Base-by-base conservation (phyloP, 2,888 invertebrate genomes). In the Phymatocera aterrima region DNA sequence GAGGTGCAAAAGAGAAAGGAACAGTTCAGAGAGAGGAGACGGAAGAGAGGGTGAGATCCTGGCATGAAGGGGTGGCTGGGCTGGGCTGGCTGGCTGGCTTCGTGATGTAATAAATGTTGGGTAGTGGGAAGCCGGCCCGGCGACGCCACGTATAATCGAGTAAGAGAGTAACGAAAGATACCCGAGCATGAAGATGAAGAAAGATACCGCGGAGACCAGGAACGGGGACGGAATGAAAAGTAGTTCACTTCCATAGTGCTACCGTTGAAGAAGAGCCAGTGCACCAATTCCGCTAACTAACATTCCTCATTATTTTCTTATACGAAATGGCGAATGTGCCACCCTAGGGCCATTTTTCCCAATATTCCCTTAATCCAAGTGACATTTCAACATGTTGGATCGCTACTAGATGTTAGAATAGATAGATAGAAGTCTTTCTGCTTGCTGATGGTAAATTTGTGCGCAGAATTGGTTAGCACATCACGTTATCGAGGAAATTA, bases 81-180 rank as follows among this genome's bases (percentile, higher is more conserved):
- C n/a, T n/a, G n/a, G n/a, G n/a, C n/a, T n/a, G n/a, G n/a, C n/a
- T n/a, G n/a, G n/a, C n/a, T 68, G 68, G 28, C 68, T 68, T 46
- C 68, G 68, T 68, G 68, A 68, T 68, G 68, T 68, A 68, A 68
- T 68, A 68, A 68, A 68, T 68, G 68, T 68, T 68, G 68, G 68
- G 68, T 24, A 46, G 46, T 46, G 46, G n/a, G 28, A 68, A 46
- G 46, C 68, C 68, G 68, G 68, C 68, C 68, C 24, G 46, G 46
- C 68, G 68, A 68, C 68, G 68, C 68, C 40, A 46, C 68, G 68
- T 68, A 68, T 68, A 68, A 68, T 68, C 68, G 68, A 68, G 68
- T 68, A 46, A 68, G 68, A 68, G 68, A 68, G 68, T 64, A 64
- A 64, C 61, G 18, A 64, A 37, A 64, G 61, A 64, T 64, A 24